phyloP scores from a whole-genome alignment of 2,888 invertebrate genomes.

The Hesperia comma region DNA sequence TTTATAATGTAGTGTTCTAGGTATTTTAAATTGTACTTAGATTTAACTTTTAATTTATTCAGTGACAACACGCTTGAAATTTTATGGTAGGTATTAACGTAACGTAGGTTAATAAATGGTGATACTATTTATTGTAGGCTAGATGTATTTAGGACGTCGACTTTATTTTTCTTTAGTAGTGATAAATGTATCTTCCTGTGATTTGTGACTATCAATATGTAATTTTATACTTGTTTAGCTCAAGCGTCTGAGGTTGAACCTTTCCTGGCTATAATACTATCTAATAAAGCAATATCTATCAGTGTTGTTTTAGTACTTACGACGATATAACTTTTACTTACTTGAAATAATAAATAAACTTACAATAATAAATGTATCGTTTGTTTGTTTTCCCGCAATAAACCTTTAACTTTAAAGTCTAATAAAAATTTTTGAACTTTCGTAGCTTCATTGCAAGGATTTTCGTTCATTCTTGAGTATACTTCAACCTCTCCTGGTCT shows the following conservation, averaged over 20 bases:
- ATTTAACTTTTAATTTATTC: constrained; percentile 6
- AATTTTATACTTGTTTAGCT: constrained; percentile 80
- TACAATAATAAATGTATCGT: background rate
- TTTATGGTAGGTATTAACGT: constrained; percentile 27
- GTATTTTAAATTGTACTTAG: constrained; percentile 38
- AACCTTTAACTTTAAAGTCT: background rate
- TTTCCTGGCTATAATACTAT: constrained; percentile 66
- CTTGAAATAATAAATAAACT: constrained; percentile 17
- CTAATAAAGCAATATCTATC: constrained; percentile 74
- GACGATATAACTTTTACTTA: constrained; percentile 22
- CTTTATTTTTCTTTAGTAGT: constrained; percentile 71
- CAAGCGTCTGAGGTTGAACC: constrained; percentile 69
- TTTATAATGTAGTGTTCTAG: constrained; percentile 28
- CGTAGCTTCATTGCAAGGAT: too few relatives aligned
- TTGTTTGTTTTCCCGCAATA: background rate
- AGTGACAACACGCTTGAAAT: constrained; percentile 33
- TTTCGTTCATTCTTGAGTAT: too few relatives aligned
- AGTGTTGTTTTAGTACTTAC: constrained; percentile 27
- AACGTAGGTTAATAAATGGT: constrained; percentile 64
- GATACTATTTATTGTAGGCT: constrained; percentile 69
- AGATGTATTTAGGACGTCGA: constrained; percentile 56
- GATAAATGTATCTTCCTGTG: constrained; percentile 76
- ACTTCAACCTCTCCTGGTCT: too few relatives aligned
- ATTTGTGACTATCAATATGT: constrained; percentile 74
- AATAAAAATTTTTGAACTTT: too few relatives aligned